These are phyloP conservation scores for Vanessa tameamea DNA, from an alignment of 1,140 invertebrate genomes.

Conservation along the genomic window DNA sequence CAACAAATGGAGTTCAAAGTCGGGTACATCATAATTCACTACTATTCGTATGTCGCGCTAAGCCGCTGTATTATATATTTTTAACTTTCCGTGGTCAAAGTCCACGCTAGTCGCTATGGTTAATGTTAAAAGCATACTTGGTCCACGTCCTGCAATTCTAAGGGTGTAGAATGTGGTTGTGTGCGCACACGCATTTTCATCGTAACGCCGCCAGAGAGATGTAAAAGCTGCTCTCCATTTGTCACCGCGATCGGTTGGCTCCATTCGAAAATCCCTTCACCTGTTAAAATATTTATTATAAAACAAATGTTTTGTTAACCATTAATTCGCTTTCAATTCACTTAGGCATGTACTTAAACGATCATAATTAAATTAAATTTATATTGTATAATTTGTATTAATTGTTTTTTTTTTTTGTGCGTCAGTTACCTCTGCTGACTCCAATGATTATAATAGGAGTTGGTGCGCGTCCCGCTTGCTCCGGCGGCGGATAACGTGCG, in stretches of 20 bases:
- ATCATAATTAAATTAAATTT: too few species aligned
- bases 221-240: slow-evolving; percentile 62
- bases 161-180: slow-evolving; percentile 56
- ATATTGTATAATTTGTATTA: too few species aligned
- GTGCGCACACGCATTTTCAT: slow-evolving; percentile 59
- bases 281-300: slow-evolving; percentile 26
- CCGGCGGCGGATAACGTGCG: slow-evolving; percentile 41
- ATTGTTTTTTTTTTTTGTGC: too few species aligned
- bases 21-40: too few species aligned
- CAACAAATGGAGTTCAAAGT: too few species aligned
- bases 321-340: too few species aligned
- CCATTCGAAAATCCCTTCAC: slow-evolving; percentile 44
- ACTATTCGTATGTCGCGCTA: too few species aligned
- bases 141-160: slow-evolving; percentile 58
- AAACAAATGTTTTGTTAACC: background rate
- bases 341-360: too few species aligned
- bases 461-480: background rate
- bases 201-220: slow-evolving; percentile 47
- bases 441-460: slow-evolving; percentile 46
- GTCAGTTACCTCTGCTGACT: slow-evolving; percentile 38
- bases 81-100: too few species aligned
- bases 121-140: slow-evolving; percentile 39
- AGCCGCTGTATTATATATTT: too few species aligned
- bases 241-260: slow-evolving; percentile 52
- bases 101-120: too few species aligned